phyloP scores from a whole-genome alignment of 2,888 invertebrate species.

The Sussaba pulchella region DNA sequence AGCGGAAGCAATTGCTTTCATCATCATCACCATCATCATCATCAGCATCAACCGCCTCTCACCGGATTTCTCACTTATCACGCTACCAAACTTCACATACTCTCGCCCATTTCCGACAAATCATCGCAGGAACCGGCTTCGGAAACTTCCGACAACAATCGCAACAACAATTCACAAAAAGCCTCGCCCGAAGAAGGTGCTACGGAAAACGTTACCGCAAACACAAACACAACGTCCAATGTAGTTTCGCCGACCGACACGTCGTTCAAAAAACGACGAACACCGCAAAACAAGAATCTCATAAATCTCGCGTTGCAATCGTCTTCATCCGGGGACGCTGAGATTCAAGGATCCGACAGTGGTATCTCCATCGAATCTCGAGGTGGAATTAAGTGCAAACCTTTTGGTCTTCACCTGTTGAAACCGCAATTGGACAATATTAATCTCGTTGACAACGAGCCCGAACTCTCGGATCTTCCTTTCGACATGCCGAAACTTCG shows the following conservation, averaged over 20 bases:
- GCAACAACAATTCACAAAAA: constrained; percentile 91
- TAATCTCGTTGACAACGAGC: constrained; percentile 83
- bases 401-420: constrained; percentile 86
- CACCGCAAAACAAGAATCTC: constrained; percentile 92
- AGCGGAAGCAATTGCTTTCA: constrained; percentile 88
- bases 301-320: constrained; percentile 88
- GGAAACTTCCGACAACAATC: constrained; percentile 93
- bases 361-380: constrained; percentile 95
- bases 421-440: constrained; percentile 86
- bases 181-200: constrained; percentile 89
- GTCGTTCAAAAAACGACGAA: constrained; percentile 86
- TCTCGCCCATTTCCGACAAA: constrained; percentile 96
- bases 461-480: constrained; percentile 92
- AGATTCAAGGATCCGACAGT: constrained; percentile 94
- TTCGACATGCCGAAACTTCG: constrained; percentile 96
- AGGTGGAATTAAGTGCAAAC: constrained; percentile 90
- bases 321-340: constrained; percentile 88
- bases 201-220: constrained; percentile 80
- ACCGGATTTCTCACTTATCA: constrained; percentile 90
- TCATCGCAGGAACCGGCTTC: constrained; percentile 94
- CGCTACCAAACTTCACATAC: constrained; percentile 92
- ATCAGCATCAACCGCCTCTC: constrained; percentile 85
- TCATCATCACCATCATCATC: constrained; percentile 86
- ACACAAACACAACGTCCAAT: constrained; percentile 71
- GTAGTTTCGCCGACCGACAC: constrained; percentile 79